Evolutionary conservation across 2,888 invertebrate genomes (phyloP), one percentile per base, ranked within the genome.

Genomic region (Busseola fusca): DNA sequence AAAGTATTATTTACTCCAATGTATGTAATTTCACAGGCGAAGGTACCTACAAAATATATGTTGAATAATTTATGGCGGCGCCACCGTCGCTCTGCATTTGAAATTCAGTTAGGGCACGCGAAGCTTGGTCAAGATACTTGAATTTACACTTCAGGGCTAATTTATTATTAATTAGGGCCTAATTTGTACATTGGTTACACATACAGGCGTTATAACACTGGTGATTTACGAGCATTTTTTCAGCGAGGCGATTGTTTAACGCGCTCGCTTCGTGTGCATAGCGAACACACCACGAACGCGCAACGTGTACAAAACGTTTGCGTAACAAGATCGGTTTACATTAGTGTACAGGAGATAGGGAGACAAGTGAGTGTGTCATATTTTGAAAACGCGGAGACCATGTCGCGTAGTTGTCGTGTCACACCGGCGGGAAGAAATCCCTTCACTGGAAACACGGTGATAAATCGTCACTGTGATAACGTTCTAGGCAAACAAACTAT

Each of bases 21-120:
- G n/a, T 30, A 45, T n/a, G 27, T 77, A 80, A 57, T 65, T 58
- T 48, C 25, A 34, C 27, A 70, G 48, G 68, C 37, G 60, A 73
- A 84, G 82, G 86, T 84, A 86, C 88, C 87, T 84, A 86, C 88
- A 87, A 88, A 88, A 88, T 86, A 89, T 84, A 84, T 69, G 80
- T 86, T 93, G 91, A 93, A 93, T 93, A 85, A 92, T 93, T 90
- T 90, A 93, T 74, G 67, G 73, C 64, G 74, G 71, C 64, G 72
- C 80, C 83, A 76, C 86, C 84, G 87, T 84, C 86, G 89, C 87
- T 89, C 87, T 88, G 90, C 84, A 90, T 88, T 70, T 79, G 88
- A 91, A 89, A 92, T 91, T 90, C 88, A 87, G 90, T 92, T 91
- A 91, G 84, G 80, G 81, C 84, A 80, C 82, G 80, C 83, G 81